Evolutionary conservation across 2,797 vertebrate species (phyloP), one percentile per base, ranked within the genome.

Genomic region (Triplophysa bombifrons): DNA sequence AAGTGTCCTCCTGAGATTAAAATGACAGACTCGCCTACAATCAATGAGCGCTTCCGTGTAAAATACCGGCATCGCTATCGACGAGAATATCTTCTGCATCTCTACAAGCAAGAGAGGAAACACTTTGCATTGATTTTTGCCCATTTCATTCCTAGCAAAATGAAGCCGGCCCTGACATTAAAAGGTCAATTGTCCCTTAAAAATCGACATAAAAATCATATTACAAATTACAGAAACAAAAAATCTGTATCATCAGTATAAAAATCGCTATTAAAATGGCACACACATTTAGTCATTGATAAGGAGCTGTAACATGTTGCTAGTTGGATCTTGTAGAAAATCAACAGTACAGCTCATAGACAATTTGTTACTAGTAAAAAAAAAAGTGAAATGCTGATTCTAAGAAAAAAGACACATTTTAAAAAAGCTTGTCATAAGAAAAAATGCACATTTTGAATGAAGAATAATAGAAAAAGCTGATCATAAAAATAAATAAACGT

Each of bases 101-200:
- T 60, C 41, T 2, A 44, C 12, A 60, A 48, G 65, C 20, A 58
- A 68, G 19, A 16, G 22, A 60, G 8, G 25, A 76, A 76, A 77
- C 38, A 60, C 41, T 76, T 58, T 34, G 14, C 13, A 60, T 69
- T 38, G 65, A 69, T 77, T 77, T 48, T 48, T 14, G 10, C 12
- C 46, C 48, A 53, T 12, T 67, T 76, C 17, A 44, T 56, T 22
- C 64, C 7, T 34, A 60, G 22, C 53, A 1, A 34, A 75, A 75
- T 75, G 20, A 22, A 25, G 46, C 9, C 48, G 25, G 63, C 4
- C 14, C 44, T 51, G 56, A 8, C 55, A 61, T 22, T 38, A 77
- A 77, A 77, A 69, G 66, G 66, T 70, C 44, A 77, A 13, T 8
- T 34, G 75, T 25, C 48, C 25, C 55, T 2, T 34, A 51, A 50